These are phyloP conservation scores for Scaptomyza graminum DNA, from an alignment of 1,140 invertebrate genomes.

Conservation along the genomic window DNA sequence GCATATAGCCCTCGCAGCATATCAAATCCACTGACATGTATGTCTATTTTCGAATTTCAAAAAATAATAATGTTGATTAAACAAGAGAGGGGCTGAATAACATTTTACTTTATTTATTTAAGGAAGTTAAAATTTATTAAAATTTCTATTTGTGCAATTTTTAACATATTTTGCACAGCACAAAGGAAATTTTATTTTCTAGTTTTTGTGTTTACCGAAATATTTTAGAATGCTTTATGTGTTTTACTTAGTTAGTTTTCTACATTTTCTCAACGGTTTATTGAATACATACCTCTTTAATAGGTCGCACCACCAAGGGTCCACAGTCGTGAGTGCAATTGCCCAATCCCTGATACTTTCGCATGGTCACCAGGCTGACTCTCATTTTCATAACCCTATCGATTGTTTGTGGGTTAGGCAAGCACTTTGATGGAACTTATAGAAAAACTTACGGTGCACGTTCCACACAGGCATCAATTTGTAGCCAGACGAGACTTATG, in stretches of 20 bases:
- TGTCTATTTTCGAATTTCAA: slow-evolving; percentile 31
- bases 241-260: too few relatives aligned
- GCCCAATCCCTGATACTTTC: slow-evolving; percentile 52
- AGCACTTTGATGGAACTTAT: background rate
- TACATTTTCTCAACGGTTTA: too few relatives aligned
- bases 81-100: background rate
- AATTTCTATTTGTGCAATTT: too few relatives aligned
- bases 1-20: slow-evolving; percentile 70
- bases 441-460: slow-evolving; percentile 61
- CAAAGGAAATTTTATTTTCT: too few relatives aligned
- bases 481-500: slow-evolving; percentile 17
- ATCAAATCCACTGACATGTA: slow-evolving; percentile 58
- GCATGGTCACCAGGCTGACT: slow-evolving; percentile 66
- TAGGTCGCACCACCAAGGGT: slow-evolving; percentile 57
- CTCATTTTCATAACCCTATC: slow-evolving; percentile 60
- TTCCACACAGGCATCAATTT: slow-evolving; percentile 58
- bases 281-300: slow-evolving; percentile 52
- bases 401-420: background rate
- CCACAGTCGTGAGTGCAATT: slow-evolving; percentile 66
- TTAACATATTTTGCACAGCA: too few relatives aligned
- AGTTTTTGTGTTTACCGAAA: too few relatives aligned
- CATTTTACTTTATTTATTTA: too few relatives aligned
- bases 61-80: background rate
- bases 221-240: too few relatives aligned
- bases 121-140: too few relatives aligned